Conservation (phyloP, 2,888 invertebrate genomes). For the Tipula unca region DNA sequence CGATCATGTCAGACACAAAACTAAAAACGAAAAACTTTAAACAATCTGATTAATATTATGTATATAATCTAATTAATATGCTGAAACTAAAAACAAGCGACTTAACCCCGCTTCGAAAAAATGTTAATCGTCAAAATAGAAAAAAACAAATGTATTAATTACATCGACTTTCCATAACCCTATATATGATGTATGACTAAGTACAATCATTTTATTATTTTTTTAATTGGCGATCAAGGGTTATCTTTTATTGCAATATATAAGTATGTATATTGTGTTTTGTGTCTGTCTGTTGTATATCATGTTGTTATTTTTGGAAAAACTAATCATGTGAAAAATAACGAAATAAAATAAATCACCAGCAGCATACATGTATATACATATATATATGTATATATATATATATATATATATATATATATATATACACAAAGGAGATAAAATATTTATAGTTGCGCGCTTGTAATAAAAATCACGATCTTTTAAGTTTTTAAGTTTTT, state of each 20-base stretch:
- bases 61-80: background rate
- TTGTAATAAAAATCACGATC: background rate
- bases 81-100: background rate
- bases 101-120: background rate
- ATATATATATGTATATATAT: too few relatives aligned
- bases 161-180: background rate
- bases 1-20: background rate
- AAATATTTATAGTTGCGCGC: background rate
- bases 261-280: background rate
- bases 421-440: background rate
- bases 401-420: too few relatives aligned
- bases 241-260: background rate
- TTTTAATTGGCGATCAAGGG: constrained; percentile 8
- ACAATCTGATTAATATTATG: background rate
- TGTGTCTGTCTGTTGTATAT: background rate
- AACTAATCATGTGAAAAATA: constrained; percentile 14
- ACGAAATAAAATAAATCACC: background rate
- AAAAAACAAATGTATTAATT: constrained; percentile 2
- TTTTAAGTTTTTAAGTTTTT: background rate
- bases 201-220: background rate
- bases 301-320: constrained; percentile 8
- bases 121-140: background rate
- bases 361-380: background rate
- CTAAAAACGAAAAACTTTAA: background rate
- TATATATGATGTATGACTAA: background rate